Evolutionary conservation across 1,140 invertebrate species (phyloP).

Genomic region (Mya arenaria): DNA sequence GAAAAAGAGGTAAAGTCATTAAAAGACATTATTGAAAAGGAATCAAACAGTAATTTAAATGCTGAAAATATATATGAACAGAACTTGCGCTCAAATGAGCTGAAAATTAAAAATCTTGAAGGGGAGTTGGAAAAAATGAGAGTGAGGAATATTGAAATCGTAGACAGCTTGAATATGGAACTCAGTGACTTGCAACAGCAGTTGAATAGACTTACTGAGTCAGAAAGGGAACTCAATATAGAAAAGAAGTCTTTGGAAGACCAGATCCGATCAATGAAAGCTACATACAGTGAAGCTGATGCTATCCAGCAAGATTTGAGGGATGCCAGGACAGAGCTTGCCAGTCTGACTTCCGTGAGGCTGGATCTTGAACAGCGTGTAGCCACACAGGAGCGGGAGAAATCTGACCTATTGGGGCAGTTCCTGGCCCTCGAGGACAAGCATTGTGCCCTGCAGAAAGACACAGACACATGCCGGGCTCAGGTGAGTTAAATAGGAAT

Average conservation of each 20-base stretch:
- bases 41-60: not conserved
- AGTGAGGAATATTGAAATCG: not conserved
- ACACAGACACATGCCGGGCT: not conserved
- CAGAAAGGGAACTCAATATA: not conserved
- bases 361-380: conserved; percentile 41
- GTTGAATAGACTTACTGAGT: not conserved
- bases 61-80: no score
- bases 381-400: conserved; percentile 45
- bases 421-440: conserved; percentile 39
- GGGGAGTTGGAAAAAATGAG: not conserved
- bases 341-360: not conserved
- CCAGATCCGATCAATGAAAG: not conserved
- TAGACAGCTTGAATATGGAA: not conserved
- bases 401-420: conserved; percentile 38
- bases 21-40: no score
- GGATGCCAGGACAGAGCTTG: not conserved
- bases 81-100: not conserved
- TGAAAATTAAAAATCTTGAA: not conserved
- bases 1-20: not conserved
- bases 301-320: not conserved
- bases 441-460: not conserved
- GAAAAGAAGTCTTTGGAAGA: conserved; percentile 3
- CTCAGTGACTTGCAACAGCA: not conserved
- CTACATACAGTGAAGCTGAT: not conserved
- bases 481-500: no score